Percentiles rank a stretch among this genome's conserved stretches.
Conservation (phyloP, 1,140 invertebrate species). For the Zaprionus gabonicus region DNA sequence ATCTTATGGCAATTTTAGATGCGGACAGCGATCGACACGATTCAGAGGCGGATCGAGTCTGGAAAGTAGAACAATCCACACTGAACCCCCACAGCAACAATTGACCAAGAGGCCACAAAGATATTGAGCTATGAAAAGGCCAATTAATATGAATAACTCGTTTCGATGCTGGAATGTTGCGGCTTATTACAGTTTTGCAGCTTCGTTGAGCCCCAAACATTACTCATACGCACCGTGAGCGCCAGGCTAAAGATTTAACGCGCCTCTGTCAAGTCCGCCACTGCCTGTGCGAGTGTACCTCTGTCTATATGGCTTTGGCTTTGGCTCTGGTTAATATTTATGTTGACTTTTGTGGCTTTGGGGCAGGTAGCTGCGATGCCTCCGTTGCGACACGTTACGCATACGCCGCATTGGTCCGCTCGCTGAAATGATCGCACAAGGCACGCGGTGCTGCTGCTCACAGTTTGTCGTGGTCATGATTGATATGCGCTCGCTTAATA, state of each 20-base stretch:
- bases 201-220: constrained; percentile 48
- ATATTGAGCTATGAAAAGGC: constrained; percentile 79
- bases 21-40: constrained; percentile 23
- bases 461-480: constrained; percentile 79
- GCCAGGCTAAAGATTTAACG: constrained; percentile 65
- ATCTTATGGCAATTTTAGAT: constrained; percentile 43
- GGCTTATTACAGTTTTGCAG: constrained; percentile 68
- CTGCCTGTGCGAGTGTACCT: background rate
- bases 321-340: constrained; percentile 54
- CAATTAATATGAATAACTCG: constrained; percentile 82
- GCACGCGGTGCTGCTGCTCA: constrained; percentile 39
- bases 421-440: constrained; percentile 13
- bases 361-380: constrained; percentile 63
- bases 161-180: constrained; percentile 75
- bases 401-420: constrained; percentile 60
- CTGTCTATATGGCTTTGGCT: background rate
- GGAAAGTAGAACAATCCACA: constrained; percentile 56
- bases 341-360: constrained; percentile 59
- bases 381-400: constrained; percentile 78
- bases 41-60: constrained; percentile 32
- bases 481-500: constrained; percentile 79
- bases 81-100: constrained; percentile 59
- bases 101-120: constrained; percentile 58
- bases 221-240: constrained; percentile 73
- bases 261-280: constrained; percentile 42